phyloP scores from a whole-genome alignment of 1,140 invertebrate genomes.

The Aphaenogaster rudis region DNA sequence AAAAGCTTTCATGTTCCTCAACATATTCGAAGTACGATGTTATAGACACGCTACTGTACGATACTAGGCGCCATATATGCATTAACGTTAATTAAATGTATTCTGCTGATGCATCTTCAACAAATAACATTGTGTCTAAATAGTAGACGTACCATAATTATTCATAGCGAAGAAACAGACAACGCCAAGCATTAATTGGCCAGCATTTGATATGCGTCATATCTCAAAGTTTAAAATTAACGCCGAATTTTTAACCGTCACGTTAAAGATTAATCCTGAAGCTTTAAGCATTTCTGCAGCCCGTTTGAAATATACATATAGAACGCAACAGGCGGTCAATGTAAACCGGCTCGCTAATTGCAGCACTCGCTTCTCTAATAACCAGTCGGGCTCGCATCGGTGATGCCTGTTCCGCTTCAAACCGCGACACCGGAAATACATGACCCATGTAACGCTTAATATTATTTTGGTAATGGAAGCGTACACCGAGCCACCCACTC shows the following conservation, averaged over 20 bases:
- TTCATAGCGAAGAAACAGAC: neutral
- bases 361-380: neutral
- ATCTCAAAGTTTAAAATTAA: neutral
- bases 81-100: conserved; percentile 31
- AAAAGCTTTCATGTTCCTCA: neutral
- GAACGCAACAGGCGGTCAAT: neutral
- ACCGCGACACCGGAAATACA: neutral
- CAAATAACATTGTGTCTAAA: neutral
- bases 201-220: neutral
- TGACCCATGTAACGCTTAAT: neutral
- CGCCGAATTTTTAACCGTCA: neutral
- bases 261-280: conserved; percentile 5
- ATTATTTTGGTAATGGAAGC: conserved; percentile 5
- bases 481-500: neutral
- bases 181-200: neutral
- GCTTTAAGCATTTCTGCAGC: neutral
- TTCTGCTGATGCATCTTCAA: neutral
- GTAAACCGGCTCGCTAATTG: conserved; percentile 2
- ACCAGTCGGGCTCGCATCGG: neutral
- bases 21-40: neutral
- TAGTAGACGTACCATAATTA: neutral
- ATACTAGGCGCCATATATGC: neutral
- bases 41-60: neutral
- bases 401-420: neutral
- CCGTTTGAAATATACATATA: neutral